Base-by-base conservation (phyloP, 2,113 vertebrate species). In the Eclectus roratus region DNA sequence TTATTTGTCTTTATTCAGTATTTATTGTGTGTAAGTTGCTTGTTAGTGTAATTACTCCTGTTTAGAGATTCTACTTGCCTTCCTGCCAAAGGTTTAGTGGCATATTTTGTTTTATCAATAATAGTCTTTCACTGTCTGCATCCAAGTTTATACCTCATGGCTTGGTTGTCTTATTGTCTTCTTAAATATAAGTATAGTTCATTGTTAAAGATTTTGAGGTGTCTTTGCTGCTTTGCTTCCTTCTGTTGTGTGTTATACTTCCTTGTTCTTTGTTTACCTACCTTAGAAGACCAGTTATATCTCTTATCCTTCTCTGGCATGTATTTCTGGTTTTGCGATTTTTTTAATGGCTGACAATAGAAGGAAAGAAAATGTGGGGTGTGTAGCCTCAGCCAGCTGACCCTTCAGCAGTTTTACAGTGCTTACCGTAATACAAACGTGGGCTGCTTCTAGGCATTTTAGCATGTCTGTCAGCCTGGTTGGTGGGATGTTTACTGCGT, bases 231-330 rank as follows among this genome's bases (percentile, higher is more conserved):
- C 58, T 94, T 90, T 80, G 69, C 88, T 97, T 97, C 94, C 90
- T 95, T 95, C 72, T 86, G 91, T 96, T 95, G 88, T 96, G 72
- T 1, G 0, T 83, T 85, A 91, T 46, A 47, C 80, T 97, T 96
- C 95, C 96, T 94, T 86, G 69, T 86, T 89, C 88, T 92, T 95
- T 96, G 96, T 96, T 93, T 72, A 84, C 76, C 93, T 84, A 61
- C 90, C 68, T 88, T 83, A 35, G 80, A 83, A 88, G 74, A 77
- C 70, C 60, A 17, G n/a, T 91, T 93, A 71, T 80, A 94, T 95
- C 85, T 93, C 83, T 84, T 92, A 60, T 60, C 80, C 92, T 93
- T 65, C 61, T 69, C 92, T 94, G 85, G 77, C 91, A 81, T 72
- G 28, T 66, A 64, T 88, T 96, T 91, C 88, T 96, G 91, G 31